Evolutionary conservation across 2,113 vertebrate genomes (phyloP), one percentile per base, ranked within the genome.

Genomic region (Phaethon lepturus): DNA sequence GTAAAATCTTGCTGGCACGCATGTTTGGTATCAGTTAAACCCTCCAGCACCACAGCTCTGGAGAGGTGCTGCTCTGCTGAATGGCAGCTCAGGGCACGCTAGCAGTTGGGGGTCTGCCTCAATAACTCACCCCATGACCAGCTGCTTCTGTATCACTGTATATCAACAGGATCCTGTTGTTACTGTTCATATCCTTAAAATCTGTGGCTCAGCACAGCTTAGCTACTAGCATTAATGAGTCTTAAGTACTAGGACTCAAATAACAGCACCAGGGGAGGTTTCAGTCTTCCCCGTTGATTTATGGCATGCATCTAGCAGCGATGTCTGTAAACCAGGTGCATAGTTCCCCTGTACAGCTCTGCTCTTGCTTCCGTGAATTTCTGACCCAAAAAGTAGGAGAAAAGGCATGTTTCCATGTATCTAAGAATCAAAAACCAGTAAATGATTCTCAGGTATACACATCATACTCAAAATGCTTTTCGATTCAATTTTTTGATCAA

Each of bases 121-220:
- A 49, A 25, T 17, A 74, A 52, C 52, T 47, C 52, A 45, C 13
- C 18, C 56, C 14, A 13, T 0, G 16, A 82, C 38, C 47, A 53
- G 18, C 9, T 68, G 28, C 28, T 35, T 55, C 50, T 11, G 1
- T 24, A n/a, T n/a, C 67, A 40, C 33, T 38, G 35, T 15, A 1
- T 26, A 5, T 25, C 15, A 16, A 20, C 0, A 2, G n/a, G 42
- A 86, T 55, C 59, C 33, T 2, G 2, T 0, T 58, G 19, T 20
- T 50, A 49, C 49, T 71, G n/a, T 73, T 53, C 53, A 56, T 66
- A 15, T 40, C 50, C 40, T 56, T 56, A 68, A 40, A 67, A 76
- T 10, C 63, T 59, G 45, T 13, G 59, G 9, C 59, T 89, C 28
- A 77, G 68, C 38, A 56, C 11, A 71, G 42, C 15, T 91, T n/a